Conservation (phyloP, 1,140 invertebrate species). For the Chelonus insularis region DNA sequence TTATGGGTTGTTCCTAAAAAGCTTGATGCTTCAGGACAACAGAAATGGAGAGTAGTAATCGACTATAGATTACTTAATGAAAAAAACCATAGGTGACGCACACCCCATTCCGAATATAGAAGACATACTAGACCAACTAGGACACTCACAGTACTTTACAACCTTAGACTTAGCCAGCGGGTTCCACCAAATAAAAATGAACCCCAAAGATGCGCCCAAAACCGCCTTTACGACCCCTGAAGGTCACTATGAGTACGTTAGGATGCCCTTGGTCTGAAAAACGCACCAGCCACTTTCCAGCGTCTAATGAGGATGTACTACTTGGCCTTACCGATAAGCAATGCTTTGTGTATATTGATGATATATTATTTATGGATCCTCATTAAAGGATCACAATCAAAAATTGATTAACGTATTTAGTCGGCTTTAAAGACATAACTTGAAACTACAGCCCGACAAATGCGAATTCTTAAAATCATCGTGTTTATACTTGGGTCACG, state of each 20-base stretch:
- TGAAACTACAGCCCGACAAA: conserved; percentile 16
- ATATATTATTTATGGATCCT: conserved; percentile 10
- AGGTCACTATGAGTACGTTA: conserved; percentile 8
- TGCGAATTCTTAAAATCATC: conserved; percentile 21
- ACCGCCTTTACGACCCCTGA: conserved; percentile 16
- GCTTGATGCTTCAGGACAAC: conserved; percentile 1
- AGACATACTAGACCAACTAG: conserved; percentile 15
- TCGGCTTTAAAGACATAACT: not conserved
- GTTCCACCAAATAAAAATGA: conserved; percentile 12
- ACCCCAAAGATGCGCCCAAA: not conserved
- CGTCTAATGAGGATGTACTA: conserved; percentile 14
- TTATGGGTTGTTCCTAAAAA: conserved; percentile 15
- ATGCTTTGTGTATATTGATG: conserved; percentile 37
- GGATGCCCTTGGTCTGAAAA: conserved; percentile 16
- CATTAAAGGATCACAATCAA: not conserved
- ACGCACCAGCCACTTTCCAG: conserved; percentile 7
- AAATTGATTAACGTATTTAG: not conserved
- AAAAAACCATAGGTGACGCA: conserved; percentile 8
- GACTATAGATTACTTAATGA: conserved; percentile 9
- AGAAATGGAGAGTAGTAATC: conserved; percentile 17
- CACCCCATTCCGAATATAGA: conserved; percentile 14
- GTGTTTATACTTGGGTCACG: conserved; percentile 41
- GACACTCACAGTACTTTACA: conserved; percentile 7
- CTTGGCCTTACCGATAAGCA: conserved; percentile 1
- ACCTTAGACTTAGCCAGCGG: conserved; percentile 11